Evolutionary conservation across 2,797 vertebrate species (phyloP), one percentile per base, ranked within the genome.

Genomic region (Emys orbicularis): DNA sequence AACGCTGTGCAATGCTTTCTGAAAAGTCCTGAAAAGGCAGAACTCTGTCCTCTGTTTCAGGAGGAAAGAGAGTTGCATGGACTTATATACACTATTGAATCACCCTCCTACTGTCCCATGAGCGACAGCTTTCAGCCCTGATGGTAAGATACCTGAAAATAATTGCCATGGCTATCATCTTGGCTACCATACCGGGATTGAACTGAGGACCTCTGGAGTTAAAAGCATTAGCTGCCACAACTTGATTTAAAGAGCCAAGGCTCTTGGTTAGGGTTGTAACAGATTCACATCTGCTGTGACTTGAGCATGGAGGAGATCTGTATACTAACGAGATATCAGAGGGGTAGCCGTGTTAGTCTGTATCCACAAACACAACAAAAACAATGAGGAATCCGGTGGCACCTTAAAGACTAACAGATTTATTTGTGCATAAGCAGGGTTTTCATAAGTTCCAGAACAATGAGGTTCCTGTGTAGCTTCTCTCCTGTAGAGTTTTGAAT

Each of bases 151-250:
- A 2, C 19, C n/a, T 79, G 21, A 89, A 84, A 19, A 1, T 49
- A 52, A 95, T 7, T 6, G 3, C 34, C 52, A 81, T 44, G 8
- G 10, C 89, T 94, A 37, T 1, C n/a, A 31, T 41, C n/a, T 21
- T 0, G 0, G 44, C 6, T 31, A 86, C 12, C 41, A 68, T 8
- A 4, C 19, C 65, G 34, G 77, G 10, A 4, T 65, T 86, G 4
- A 1, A 0, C 12, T 18, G n/a, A 83, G 49, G 52, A 12, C 49
- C 25, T 83, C 79, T n/a, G 79, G 88, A 88, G 79, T 52, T 61
- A 76, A 90, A 79, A 1, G 1, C 27, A 50, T 13, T 37, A 94
- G 27, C 10, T 29, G 7, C 13, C 6, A 31, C 7, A 47, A 76
- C 74, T 13, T 49, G 41, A 47, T 2, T 27, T 15, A 47, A 47